Percentiles rank a stretch among this genome's conserved stretches.
These are phyloP conservation scores for Drosophila anomelani DNA, from an alignment of 2,888 invertebrate genomes.

Conservation along the genomic window DNA sequence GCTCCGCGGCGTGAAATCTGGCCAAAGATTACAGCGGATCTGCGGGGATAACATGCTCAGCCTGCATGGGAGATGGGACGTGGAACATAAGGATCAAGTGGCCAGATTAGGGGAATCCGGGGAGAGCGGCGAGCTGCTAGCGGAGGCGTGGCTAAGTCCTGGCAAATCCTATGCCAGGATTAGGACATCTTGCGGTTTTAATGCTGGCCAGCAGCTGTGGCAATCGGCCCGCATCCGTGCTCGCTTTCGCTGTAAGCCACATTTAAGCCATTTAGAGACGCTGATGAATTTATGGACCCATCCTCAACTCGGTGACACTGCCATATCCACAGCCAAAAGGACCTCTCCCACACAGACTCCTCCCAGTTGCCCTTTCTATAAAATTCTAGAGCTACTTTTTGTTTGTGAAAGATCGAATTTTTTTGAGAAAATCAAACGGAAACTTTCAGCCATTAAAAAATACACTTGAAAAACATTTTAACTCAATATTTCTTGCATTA, in stretches of 20 bases:
- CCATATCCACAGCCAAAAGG: constrained; percentile 1
- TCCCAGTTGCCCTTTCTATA: not conserved
- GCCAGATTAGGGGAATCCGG: constrained; percentile 26
- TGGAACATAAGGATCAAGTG: constrained; percentile 20
- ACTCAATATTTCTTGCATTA: too few species aligned
- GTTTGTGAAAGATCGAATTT: too few species aligned
- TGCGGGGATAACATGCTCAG: constrained; percentile 53
- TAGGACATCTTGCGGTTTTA: constrained; percentile 51
- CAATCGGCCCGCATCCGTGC: constrained; percentile 3
- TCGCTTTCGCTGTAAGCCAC: constrained; percentile 24
- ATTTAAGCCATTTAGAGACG: constrained; percentile 66
- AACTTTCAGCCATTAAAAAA: too few species aligned
- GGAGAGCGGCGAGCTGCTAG: not conserved
- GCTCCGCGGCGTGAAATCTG: constrained; percentile 64
- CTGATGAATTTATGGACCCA: constrained; percentile 72
- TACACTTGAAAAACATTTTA: too few species aligned
- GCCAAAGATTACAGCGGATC: constrained; percentile 63
- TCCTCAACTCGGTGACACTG: constrained; percentile 14
- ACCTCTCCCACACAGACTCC: not conserved
- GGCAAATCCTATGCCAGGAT: constrained; percentile 42
- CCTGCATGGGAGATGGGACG: constrained; percentile 5
- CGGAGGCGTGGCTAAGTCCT: constrained; percentile 45
- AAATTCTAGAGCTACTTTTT: not conserved
- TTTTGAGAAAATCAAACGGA: not conserved
- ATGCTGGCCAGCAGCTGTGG: constrained; percentile 44